Percentiles rank a stretch among this genome's conserved stretches.
These are phyloP conservation scores for Rhagium mordax DNA, from an alignment of 2,888 invertebrate species.

Conservation along the genomic window DNA sequence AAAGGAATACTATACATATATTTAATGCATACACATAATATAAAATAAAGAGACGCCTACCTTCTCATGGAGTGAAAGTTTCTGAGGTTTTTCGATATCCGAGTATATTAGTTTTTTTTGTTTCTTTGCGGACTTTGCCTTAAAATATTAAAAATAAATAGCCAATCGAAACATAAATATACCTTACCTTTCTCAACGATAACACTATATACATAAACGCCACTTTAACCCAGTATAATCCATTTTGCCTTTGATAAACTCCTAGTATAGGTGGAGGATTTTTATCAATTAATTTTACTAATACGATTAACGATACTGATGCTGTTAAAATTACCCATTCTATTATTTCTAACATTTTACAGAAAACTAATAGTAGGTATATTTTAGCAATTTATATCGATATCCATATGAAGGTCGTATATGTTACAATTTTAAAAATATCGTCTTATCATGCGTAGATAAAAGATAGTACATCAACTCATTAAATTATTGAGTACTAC, in stretches of 20 bases:
- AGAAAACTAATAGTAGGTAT: background rate
- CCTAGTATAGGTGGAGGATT: slow-evolving; percentile 64
- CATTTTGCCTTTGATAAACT: slow-evolving; percentile 71
- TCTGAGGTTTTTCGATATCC: slow-evolving; percentile 73
- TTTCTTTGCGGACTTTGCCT: slow-evolving; percentile 58
- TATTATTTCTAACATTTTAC: slow-evolving; percentile 35
- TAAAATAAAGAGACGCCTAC: too few relatives aligned
- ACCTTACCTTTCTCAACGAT: slow-evolving; percentile 70
- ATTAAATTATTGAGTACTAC: too few relatives aligned
- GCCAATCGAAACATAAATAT: too few relatives aligned
- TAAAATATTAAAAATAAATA: slow-evolving; percentile 27
- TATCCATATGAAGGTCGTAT: background rate
- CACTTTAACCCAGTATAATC: slow-evolving; percentile 73
- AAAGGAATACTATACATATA: too few relatives aligned
- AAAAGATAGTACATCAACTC: too few relatives aligned
- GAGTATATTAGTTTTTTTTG: slow-evolving; percentile 47
- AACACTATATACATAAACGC: slow-evolving; percentile 70
- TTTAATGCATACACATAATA: background rate
- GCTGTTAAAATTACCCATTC: slow-evolving; percentile 34
- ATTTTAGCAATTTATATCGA: background rate
- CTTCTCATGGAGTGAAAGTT: slow-evolving; percentile 71
- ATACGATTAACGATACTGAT: slow-evolving; percentile 33
- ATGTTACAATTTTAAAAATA: background rate
- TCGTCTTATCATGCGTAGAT: background rate
- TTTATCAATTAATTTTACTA: slow-evolving; percentile 45